These are phyloP conservation scores for Ceratina australensis DNA, from an alignment of 1,140 invertebrate genomes.

Conservation along the genomic window DNA sequence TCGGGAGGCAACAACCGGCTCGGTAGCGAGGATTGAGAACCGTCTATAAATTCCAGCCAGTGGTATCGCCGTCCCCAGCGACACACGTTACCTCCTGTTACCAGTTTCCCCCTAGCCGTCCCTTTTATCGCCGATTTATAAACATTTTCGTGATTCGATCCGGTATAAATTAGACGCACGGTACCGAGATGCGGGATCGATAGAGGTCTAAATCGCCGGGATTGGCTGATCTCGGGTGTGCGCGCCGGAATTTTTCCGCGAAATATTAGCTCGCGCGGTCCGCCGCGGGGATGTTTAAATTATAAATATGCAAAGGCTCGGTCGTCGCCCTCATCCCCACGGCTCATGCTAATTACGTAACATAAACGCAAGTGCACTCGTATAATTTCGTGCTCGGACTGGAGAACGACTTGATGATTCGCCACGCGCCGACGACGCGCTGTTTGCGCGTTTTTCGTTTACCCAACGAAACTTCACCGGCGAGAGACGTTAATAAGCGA, in stretches of 20 bases:
- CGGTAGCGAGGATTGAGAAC: no score
- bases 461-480: not conserved
- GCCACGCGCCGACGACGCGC: not conserved
- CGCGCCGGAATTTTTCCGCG: not conserved
- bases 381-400: conserved; percentile 19
- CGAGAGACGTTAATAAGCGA: not conserved
- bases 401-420: not conserved
- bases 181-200: no score
- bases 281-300: conserved; percentile 14
- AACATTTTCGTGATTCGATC: no score
- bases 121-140: no score
- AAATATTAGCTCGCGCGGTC: conserved; percentile 13
- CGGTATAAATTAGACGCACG: no score
- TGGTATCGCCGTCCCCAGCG: no score
- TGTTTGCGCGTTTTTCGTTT: not conserved
- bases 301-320: conserved; percentile 35
- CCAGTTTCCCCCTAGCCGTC: no score
- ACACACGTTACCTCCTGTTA: no score
- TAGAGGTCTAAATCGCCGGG: not conserved
- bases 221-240: not conserved
- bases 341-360: conserved; percentile 38
- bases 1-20: no score
- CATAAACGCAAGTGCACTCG: conserved; percentile 19
- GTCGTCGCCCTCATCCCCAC: conserved; percentile 39
- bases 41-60: no score